A percentile compares a stretch with the other conserved stretches of the same genome.
Evolutionary conservation across 2,113 vertebrate species (phyloP).

Genomic region (Dipodomys spectabilis): DNA sequence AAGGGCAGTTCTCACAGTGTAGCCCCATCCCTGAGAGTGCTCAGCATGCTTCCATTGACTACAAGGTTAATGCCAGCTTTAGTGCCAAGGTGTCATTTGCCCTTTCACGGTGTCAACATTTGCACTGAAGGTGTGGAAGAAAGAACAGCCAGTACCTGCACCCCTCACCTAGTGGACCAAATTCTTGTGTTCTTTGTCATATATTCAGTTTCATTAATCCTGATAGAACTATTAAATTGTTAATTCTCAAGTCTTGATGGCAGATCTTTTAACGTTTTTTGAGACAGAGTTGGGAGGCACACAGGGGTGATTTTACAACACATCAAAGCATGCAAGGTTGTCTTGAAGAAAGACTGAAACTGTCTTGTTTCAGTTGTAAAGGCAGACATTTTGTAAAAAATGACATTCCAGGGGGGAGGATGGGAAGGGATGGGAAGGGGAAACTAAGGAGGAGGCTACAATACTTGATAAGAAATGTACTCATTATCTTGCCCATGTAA

Average conservation of each 20-base stretch:
- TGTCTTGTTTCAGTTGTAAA: neutral
- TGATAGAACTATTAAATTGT: neutral
- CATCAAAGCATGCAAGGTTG: neutral
- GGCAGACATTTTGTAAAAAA: neutral
- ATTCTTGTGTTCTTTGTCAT: neutral
- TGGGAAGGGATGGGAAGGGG: too few relatives aligned
- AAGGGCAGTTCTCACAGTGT: neutral
- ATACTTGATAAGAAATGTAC: too few relatives aligned
- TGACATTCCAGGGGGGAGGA: too few relatives aligned
- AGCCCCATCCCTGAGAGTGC: too few relatives aligned
- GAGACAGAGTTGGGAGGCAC: neutral
- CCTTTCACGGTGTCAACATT: neutral
- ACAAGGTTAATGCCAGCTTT: neutral
- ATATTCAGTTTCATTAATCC: neutral
- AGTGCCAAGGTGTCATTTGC: neutral
- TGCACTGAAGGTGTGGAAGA: neutral
- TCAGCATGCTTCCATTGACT: neutral
- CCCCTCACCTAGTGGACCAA: neutral
- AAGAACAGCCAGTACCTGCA: neutral
- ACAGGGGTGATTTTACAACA: neutral
- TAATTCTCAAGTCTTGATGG: neutral
- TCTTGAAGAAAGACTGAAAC: neutral
- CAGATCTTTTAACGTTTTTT: neutral
- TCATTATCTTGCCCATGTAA: too few relatives aligned
- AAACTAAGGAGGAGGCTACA: too few relatives aligned